Evolutionary conservation across 1,140 invertebrate species (phyloP).

Genomic region (Diorhabda sublineata): DNA sequence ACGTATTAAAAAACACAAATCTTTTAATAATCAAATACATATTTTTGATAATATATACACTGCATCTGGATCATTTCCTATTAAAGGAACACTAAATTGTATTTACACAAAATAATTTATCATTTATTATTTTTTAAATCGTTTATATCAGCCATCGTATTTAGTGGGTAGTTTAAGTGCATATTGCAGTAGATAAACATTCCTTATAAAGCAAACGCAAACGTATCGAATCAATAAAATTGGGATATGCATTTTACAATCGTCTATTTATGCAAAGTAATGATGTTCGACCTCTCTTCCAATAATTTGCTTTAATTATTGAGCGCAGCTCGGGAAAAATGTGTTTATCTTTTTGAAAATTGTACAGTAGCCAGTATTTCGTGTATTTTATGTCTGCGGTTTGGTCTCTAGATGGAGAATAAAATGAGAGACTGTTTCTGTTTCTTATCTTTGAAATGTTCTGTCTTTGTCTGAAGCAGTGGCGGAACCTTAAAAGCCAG

Average conservation of each 20-base stretch:
- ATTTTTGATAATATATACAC: no score
- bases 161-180: no score
- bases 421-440: slow-evolving; percentile 13
- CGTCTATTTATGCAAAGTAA: slow-evolving; percentile 11
- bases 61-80: no score
- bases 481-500: not conserved
- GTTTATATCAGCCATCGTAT: no score
- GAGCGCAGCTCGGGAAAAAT: slow-evolving; percentile 12
- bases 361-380: slow-evolving; percentile 16
- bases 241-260: not conserved
- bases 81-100: no score
- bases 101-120: no score
- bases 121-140: no score
- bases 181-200: no score
- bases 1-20: no score
- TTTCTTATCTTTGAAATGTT: slow-evolving; percentile 3
- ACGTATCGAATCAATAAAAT: no score
- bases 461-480: slow-evolving; percentile 7
- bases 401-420: slow-evolving; percentile 15
- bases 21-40: no score
- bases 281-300: slow-evolving; percentile 1
- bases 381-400: slow-evolving; percentile 17
- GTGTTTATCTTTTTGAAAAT: slow-evolving; percentile 15
- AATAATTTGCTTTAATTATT: slow-evolving; percentile 17
- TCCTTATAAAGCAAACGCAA: no score